Conservation (phyloP, 2,888 invertebrate genomes). For the Noctua comes region DNA sequence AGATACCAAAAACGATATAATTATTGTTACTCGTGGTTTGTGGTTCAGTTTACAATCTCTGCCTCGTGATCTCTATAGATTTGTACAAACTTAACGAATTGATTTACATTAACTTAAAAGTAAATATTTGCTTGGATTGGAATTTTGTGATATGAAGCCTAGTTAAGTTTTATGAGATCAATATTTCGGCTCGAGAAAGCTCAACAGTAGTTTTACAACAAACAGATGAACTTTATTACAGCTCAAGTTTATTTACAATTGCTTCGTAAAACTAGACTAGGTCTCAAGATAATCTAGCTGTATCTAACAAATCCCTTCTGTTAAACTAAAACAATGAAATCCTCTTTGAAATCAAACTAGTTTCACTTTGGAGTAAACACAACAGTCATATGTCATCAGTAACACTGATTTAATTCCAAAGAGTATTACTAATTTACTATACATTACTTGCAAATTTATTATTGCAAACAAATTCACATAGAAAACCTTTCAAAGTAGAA, state of each 20-base stretch:
- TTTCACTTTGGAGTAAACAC: not conserved
- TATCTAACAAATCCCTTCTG: conserved; percentile 16
- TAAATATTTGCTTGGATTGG: conserved; percentile 31
- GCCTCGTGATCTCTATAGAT: conserved; percentile 6
- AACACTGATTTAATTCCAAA: conserved; percentile 11
- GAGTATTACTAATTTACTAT: not conserved
- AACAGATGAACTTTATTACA: not conserved
- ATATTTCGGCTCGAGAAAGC: not conserved
- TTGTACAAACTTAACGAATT: conserved; percentile 28
- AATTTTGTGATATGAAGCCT: conserved; percentile 14
- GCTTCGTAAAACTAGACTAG: conserved; percentile 32
- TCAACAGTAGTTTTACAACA: conserved; percentile 3
- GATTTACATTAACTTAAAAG: conserved; percentile 39
- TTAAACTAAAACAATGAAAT: conserved; percentile 10
- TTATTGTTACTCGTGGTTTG: not conserved
- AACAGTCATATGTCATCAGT: not conserved
- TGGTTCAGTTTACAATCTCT: conserved; percentile 19
- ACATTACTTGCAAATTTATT: conserved; percentile 10
- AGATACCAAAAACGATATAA: conserved; percentile 2
- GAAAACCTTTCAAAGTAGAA: conserved; percentile 10
- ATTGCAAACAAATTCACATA: conserved; percentile 12
- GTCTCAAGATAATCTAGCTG: conserved; percentile 31
- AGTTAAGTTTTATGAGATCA: conserved; percentile 35
- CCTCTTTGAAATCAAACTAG: conserved; percentile 3
- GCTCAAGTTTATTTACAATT: conserved; percentile 11